Percentiles rank a stretch among this genome's conserved stretches.
Conservation (phyloP, 2,113 vertebrate species). For the Mobula birostris region DNA sequence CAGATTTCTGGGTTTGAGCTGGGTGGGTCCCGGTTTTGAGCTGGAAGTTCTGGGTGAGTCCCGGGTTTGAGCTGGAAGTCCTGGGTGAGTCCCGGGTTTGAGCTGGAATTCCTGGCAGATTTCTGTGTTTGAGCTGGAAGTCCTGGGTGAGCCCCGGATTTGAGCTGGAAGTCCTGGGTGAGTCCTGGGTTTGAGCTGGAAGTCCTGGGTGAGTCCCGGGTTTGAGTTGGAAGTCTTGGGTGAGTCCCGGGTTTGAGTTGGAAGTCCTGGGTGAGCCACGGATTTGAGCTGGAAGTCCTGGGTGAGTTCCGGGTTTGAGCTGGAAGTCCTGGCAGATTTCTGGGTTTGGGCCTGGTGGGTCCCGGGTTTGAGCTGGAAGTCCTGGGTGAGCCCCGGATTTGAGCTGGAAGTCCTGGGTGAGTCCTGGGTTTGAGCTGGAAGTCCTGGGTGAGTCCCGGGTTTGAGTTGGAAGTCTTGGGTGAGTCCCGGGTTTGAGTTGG, state of each 20-base stretch:
- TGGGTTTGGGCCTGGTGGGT: too few relatives aligned
- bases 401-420: too few relatives aligned
- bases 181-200: too few relatives aligned
- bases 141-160: not conserved
- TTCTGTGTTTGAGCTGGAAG: not conserved
- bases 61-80: not conserved
- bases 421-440: not conserved
- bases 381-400: not conserved
- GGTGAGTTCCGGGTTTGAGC: not conserved
- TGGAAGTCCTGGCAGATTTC: too few relatives aligned
- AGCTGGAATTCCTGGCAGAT: too few relatives aligned
- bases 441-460: not conserved
- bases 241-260: too few relatives aligned
- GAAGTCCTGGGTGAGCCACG: too few relatives aligned
- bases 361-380: too few relatives aligned
- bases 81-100: not conserved
- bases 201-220: not conserved
- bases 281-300: not conserved
- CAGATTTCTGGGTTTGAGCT: too few relatives aligned
- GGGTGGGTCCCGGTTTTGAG: not conserved
- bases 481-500: too few relatives aligned
- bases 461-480: not conserved
- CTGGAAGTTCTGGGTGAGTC: too few relatives aligned
- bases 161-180: too few relatives aligned
- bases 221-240: not conserved